These are phyloP conservation scores for Sussaba pulchella DNA, from an alignment of 2,888 invertebrate species.

Conservation along the genomic window DNA sequence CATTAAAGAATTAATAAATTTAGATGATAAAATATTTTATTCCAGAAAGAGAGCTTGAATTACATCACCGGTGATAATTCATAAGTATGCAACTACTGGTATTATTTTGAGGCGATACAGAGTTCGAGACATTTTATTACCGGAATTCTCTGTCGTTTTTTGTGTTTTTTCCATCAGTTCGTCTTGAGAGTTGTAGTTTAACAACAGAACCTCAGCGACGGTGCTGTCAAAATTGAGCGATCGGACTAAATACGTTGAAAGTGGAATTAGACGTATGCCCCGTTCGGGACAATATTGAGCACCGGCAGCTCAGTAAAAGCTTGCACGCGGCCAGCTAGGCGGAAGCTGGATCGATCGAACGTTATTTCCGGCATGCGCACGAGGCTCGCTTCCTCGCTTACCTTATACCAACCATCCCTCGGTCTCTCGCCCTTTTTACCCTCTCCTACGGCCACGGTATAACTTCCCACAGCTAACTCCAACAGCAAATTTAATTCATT, in stretches of 20 bases:
- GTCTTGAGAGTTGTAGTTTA: neutral
- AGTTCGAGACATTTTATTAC: no score
- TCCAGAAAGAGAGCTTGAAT: neutral
- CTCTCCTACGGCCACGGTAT: neutral
- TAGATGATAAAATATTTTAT: neutral
- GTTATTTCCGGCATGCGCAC: slow-evolving; percentile 75
- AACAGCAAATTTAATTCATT: slow-evolving; percentile 51
- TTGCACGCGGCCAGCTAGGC: slow-evolving; percentile 36
- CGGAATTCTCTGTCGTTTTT: no score
- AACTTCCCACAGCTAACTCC: slow-evolving; percentile 38
- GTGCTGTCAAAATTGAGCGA: neutral
- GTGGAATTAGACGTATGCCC: slow-evolving; percentile 12
- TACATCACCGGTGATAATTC: neutral
- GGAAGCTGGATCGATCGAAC: slow-evolving; percentile 76
- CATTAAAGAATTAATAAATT: neutral
- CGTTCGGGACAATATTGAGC: slow-evolving; percentile 17
- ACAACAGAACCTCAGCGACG: neutral
- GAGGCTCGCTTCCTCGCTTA: slow-evolving; percentile 37
- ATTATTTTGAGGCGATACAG: no score
- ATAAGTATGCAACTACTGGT: no score
- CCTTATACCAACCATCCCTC: neutral
- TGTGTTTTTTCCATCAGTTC: neutral
- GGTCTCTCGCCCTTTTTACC: neutral
- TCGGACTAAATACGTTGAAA: slow-evolving; percentile 1
- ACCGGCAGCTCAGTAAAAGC: slow-evolving; percentile 17